Evolutionary conservation across 1,140 invertebrate species (phyloP).

Genomic region (Drosophila orena): DNA sequence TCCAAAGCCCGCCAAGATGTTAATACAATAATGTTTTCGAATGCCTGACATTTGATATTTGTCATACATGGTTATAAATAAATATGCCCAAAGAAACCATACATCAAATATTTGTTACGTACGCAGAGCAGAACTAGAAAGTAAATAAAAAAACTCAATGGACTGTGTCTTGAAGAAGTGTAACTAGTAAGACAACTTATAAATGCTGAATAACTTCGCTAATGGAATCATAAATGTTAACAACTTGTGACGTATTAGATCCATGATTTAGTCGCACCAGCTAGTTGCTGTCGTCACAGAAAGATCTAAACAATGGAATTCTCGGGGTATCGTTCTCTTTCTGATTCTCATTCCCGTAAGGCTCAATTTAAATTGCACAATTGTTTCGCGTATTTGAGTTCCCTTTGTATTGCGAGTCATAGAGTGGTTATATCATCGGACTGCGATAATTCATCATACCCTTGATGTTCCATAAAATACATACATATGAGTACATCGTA

Average conservation of each 20-base stretch:
- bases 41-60: slow-evolving; percentile 60
- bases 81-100: too few relatives aligned
- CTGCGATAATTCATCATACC: slow-evolving; percentile 15
- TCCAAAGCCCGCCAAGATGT: slow-evolving; percentile 12
- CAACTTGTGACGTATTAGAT: slow-evolving; percentile 21
- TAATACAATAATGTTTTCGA: slow-evolving; percentile 19
- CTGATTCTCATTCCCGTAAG: slow-evolving; percentile 30
- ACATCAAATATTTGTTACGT: slow-evolving; percentile 63
- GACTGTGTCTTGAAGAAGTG: background rate
- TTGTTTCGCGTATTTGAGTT: slow-evolving; percentile 54
- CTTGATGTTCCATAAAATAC: slow-evolving; percentile 17
- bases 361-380: slow-evolving; percentile 60
- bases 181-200: background rate
- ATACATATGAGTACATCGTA: background rate
- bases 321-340: slow-evolving; percentile 14
- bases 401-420: slow-evolving; percentile 42
- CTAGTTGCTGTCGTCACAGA: slow-evolving; percentile 50
- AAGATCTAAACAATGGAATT: slow-evolving; percentile 38
- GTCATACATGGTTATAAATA: slow-evolving; percentile 46
- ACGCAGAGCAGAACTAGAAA: slow-evolving; percentile 4
- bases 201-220: slow-evolving; percentile 15
- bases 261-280: slow-evolving; percentile 41
- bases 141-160: background rate
- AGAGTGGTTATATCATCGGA: slow-evolving; percentile 33
- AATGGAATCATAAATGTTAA: slow-evolving; percentile 35